phyloP scores from a whole-genome alignment of 2,113 vertebrate species.

The Neotoma lepida region DNA sequence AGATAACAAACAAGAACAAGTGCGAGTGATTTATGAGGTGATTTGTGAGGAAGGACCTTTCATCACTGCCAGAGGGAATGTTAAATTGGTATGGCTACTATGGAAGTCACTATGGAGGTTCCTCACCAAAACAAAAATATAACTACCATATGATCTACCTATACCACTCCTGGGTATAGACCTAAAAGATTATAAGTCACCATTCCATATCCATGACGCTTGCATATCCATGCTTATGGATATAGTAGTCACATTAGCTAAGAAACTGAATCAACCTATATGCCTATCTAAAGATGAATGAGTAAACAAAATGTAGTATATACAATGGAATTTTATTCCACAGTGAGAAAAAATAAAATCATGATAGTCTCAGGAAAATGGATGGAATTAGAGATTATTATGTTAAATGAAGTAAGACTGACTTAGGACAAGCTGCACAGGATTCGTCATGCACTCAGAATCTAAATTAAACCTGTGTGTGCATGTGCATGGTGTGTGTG shows the following conservation, averaged over 20 bases:
- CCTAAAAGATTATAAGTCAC: background rate
- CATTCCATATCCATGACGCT: background rate
- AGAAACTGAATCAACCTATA: background rate
- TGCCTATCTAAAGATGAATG: background rate
- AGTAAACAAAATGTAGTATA: background rate
- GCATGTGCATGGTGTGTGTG: background rate
- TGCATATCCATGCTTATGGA: too few relatives aligned
- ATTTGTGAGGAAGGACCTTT: background rate
- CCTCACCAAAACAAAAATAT: background rate
- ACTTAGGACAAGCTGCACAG: background rate
- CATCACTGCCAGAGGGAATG: background rate
- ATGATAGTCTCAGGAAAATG: background rate
- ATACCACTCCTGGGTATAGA: background rate
- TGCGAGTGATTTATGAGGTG: background rate
- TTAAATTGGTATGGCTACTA: background rate
- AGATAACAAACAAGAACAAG: background rate
- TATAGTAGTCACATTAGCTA: background rate
- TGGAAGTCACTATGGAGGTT: background rate
- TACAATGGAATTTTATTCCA: background rate
- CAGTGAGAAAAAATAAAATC: background rate
- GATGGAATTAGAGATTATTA: background rate
- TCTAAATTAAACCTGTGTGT: background rate
- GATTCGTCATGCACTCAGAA: background rate
- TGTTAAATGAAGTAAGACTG: background rate
- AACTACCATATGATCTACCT: background rate